A percentile compares a stretch with the other conserved stretches of the same genome.
Conservation (phyloP, 2,113 vertebrate species). For the Copsychus sechellarum region DNA sequence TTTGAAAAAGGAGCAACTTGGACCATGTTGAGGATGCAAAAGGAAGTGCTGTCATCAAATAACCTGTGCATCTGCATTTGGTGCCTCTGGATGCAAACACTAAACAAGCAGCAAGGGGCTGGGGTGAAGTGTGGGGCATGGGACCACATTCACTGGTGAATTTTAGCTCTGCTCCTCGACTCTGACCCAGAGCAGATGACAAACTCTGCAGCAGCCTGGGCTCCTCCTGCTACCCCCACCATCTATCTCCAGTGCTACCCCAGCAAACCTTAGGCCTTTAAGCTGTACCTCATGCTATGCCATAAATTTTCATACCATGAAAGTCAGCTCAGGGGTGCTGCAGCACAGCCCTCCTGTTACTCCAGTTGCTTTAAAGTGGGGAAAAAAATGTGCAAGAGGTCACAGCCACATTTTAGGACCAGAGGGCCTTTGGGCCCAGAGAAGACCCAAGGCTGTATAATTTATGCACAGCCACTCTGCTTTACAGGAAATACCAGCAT, state of each 20-base stretch:
- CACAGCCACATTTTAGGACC: neutral
- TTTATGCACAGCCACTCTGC: neutral
- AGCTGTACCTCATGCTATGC: neutral
- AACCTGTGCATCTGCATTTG: neutral
- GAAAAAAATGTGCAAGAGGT: neutral
- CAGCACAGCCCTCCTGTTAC: neutral
- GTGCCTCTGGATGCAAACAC: neutral
- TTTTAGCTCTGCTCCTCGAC: neutral
- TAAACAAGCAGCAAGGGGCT: neutral
- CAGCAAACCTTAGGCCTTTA: slow-evolving; percentile 10
- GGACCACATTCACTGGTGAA: neutral
- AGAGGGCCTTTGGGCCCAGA: neutral
- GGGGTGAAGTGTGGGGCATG: accelerated
- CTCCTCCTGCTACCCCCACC: neutral
- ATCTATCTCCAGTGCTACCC: neutral
- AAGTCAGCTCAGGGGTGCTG: neutral
- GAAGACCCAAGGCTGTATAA: neutral
- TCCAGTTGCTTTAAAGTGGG: neutral
- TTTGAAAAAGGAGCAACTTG: neutral
- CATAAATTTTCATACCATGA: neutral
- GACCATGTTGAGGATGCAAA: neutral
- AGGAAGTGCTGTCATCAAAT: neutral
- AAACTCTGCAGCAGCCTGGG: neutral
- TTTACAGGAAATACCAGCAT: neutral
- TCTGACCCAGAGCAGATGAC: neutral